Evolutionary conservation across 2,113 vertebrate species (phyloP).

Genomic region (Pterocles burchelli): DNA sequence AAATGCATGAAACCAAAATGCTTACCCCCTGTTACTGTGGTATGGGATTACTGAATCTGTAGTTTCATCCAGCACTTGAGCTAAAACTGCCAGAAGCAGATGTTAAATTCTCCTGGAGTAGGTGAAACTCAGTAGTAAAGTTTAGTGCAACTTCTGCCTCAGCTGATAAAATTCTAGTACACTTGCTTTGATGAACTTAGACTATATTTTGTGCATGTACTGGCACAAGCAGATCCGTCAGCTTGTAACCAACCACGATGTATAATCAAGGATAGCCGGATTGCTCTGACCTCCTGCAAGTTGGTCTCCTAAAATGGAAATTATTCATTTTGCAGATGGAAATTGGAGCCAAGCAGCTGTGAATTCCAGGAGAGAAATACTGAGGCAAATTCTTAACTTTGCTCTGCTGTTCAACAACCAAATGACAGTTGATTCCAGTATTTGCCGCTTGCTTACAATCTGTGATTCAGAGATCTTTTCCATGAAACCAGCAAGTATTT

Average conservation of each 20-base stretch:
- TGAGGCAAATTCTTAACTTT: background rate
- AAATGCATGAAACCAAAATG: background rate
- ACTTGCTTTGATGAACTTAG: background rate
- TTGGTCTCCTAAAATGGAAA: conserved; percentile 49
- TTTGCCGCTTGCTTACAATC: background rate
- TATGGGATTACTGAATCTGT: background rate
- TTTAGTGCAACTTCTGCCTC: background rate
- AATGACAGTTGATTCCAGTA: background rate
- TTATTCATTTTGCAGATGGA: conserved; percentile 39
- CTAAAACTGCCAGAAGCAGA: background rate
- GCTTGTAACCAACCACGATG: background rate
- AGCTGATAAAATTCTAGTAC: background rate
- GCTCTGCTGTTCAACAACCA: background rate
- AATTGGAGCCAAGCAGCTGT: conserved; percentile 49
- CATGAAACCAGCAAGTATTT: background rate
- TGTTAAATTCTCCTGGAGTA: background rate
- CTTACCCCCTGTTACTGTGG: background rate
- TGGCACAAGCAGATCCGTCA: background rate
- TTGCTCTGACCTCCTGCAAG: conserved; percentile 7
- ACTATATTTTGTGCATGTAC: background rate
- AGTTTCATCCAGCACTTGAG: background rate
- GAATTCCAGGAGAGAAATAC: conserved; percentile 34
- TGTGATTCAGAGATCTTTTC: background rate
- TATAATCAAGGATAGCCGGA: background rate
- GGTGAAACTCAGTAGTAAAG: background rate